Evolutionary conservation across 53 echinoderm and acorn worm genomes (phyloP), one percentile per base, ranked within the genome.

Genomic region (Arbacia lixula): DNA sequence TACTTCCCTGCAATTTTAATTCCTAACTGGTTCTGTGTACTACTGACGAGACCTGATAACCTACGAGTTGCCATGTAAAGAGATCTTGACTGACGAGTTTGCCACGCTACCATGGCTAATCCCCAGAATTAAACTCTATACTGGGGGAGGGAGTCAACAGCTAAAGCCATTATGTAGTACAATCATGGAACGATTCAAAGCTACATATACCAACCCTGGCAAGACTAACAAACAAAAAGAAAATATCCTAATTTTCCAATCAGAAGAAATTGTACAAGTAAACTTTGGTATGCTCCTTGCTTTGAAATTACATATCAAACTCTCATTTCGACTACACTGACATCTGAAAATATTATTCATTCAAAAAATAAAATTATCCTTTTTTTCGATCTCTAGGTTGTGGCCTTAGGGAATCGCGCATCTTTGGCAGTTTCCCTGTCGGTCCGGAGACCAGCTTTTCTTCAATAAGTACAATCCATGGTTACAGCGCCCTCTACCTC

Each of bases 401-500:
- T 28, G 56, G 39, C 22, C 22, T 5, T 34, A 53, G 74, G 20
- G 37, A 58, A 58, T 60, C 34, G 57, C 60, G 26, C 60, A 54
- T 37, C 22, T n/a, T 36, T 53, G 78, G 55, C 43, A 53, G 9
- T 21, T 11, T 53, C 49, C 21, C 35, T 36, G 14, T 32, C 9
- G 17, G 55, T 58, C 41, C 36, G 17, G 22, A 25, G 39, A 41
- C 78, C 52, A 34, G 33, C 78, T 77, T 77, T 39, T 77, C 78
- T 77, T 77, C 78, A 77, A 77, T 77, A 81, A 81, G 82, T 63
- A 43, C 82, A 42, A 6, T 63, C 62, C 8, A n/a, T 61, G 79
- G 79, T 40, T 79, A 42, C 6, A 40, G 2, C 35, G 35, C n/a
- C 78, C 78, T 43, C 78, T 54, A 57, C 12, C 34, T 77, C 26